Evolutionary conservation across 2,888 invertebrate species (phyloP).

Genomic region (Anodontia alba): DNA sequence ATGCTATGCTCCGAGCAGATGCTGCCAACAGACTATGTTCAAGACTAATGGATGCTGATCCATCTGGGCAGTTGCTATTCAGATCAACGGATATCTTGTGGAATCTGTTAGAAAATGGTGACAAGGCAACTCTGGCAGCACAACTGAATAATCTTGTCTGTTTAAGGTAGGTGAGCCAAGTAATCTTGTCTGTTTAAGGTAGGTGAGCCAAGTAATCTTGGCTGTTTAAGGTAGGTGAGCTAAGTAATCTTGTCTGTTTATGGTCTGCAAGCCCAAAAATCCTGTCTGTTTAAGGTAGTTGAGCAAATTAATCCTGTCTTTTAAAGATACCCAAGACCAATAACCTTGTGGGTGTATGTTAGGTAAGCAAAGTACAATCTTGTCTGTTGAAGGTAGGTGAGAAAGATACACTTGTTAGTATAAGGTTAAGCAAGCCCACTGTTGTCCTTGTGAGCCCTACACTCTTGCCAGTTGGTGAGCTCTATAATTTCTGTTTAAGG

Average conservation of each 20-base stretch:
- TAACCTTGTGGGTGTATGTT: no score
- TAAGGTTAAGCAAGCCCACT: no score
- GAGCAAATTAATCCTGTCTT: no score
- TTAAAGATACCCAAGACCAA: no score
- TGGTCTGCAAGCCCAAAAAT: conserved; percentile 74
- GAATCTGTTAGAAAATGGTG: conserved; percentile 83
- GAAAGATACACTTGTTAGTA: no score
- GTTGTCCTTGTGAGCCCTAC: no score
- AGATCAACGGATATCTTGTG: conserved; percentile 83
- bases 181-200: conserved; percentile 82
- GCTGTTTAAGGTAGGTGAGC: conserved; percentile 81
- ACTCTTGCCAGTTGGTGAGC: no score
- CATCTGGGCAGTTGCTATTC: conserved; percentile 82
- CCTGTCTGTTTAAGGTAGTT: no score
- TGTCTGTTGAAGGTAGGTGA: no score
- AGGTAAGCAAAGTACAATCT: no score
- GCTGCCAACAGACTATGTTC: conserved; percentile 79
- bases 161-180: conserved; percentile 82
- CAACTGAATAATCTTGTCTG: conserved; percentile 82
- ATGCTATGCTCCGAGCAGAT: conserved; percentile 81
- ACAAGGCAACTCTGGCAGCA: conserved; percentile 70
- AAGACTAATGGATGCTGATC: conserved; percentile 81
- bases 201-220: conserved; percentile 78
- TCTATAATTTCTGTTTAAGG: no score
- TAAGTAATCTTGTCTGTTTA: conserved; percentile 81